phyloP scores from a whole-genome alignment of 2,888 invertebrate species.

The Amiota mariae region DNA sequence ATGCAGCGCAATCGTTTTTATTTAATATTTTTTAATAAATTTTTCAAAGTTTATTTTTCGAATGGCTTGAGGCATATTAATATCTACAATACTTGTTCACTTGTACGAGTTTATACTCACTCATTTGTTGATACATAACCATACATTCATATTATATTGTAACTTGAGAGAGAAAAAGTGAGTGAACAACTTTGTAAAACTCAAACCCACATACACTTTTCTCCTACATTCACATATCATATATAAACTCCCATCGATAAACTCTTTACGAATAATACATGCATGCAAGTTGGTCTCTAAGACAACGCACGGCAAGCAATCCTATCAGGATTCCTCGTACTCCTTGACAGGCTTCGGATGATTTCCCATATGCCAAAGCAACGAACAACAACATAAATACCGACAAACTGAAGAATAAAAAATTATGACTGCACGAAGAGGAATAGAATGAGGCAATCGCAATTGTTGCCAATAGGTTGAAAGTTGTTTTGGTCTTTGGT shows the following conservation, averaged over 20 bases:
- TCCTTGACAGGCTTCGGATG: constrained; percentile 48
- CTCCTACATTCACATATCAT: constrained; percentile 10
- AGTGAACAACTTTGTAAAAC: constrained; percentile 32
- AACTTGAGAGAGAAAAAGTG: neutral
- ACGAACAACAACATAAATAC: neutral
- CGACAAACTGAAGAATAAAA: constrained; percentile 26
- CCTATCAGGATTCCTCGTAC: constrained; percentile 35
- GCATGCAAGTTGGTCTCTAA: too few relatives aligned
- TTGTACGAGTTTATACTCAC: constrained; percentile 37
- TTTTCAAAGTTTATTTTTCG: constrained; percentile 70
- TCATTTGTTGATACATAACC: constrained; percentile 42
- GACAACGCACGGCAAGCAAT: neutral
- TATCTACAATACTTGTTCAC: constrained; percentile 63
- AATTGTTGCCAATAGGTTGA: too few relatives aligned
- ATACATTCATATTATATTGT: constrained; percentile 18
- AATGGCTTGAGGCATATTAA: constrained; percentile 67
- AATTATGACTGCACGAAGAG: too few relatives aligned
- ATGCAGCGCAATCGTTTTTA: constrained; percentile 70
- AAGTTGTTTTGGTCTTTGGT: too few relatives aligned
- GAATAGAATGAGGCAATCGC: too few relatives aligned
- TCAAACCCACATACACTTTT: constrained; percentile 36
- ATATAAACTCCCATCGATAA: too few relatives aligned
- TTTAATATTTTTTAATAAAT: constrained; percentile 70
- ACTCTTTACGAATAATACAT: too few relatives aligned
- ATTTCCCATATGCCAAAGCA: constrained; percentile 64